Evolutionary conservation across 2,888 invertebrate genomes (phyloP).

Genomic region (Lasioglossum leucozonium): DNA sequence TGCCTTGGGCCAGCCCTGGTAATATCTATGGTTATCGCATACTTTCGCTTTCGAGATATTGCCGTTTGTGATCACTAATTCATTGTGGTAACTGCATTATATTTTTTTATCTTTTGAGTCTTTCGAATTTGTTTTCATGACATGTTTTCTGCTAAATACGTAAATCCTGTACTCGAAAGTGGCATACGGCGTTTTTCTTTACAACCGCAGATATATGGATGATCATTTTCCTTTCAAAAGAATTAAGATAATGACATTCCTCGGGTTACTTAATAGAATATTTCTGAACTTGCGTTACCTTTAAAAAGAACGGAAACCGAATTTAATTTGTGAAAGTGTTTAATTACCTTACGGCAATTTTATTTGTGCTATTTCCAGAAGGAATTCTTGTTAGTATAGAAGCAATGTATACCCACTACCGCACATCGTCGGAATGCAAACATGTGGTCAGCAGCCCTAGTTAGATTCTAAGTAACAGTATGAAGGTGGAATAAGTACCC

Average conservation of each 20-base stretch:
- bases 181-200: too few species aligned
- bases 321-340: neutral
- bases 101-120: too few species aligned
- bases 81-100: too few species aligned
- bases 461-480: conserved; percentile 7
- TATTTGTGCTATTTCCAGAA: neutral
- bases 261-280: neutral
- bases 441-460: conserved; percentile 14
- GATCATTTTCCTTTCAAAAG: neutral
- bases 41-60: too few species aligned
- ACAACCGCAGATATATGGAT: too few species aligned
- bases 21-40: too few species aligned
- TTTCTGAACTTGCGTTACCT: too few species aligned
- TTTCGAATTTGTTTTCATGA: too few species aligned
- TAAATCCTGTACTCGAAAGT: too few species aligned
- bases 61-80: too few species aligned
- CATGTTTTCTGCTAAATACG: too few species aligned
- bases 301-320: neutral
- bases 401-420: neutral
- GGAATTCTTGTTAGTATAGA: neutral
- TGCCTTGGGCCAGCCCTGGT: too few species aligned
- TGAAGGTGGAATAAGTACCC: neutral
- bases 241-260: neutral
- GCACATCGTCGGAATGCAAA: neutral
- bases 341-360: neutral